phyloP scores from a whole-genome alignment of 2,888 invertebrate genomes.

The Drosophila anomalata region DNA sequence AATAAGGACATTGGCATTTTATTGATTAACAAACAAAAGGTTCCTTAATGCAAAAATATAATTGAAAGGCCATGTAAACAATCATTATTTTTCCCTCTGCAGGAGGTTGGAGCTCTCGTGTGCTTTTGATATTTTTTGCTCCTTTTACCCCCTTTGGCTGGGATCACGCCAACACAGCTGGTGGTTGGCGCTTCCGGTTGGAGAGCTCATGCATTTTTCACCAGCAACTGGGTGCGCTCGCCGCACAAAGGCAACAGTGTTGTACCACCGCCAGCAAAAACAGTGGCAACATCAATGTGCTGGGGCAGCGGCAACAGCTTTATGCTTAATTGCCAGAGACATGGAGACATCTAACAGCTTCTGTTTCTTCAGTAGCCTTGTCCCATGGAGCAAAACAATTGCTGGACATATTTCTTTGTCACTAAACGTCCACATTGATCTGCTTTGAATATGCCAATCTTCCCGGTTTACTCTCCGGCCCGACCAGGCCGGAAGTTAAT shows the following conservation, averaged over 20 bases:
- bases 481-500: slow-evolving; percentile 45
- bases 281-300: slow-evolving; percentile 44
- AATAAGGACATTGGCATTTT: too few relatives aligned
- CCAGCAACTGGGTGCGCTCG: slow-evolving; percentile 25
- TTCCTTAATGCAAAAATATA: too few relatives aligned
- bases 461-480: slow-evolving; percentile 21
- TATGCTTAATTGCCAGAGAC: slow-evolving; percentile 67
- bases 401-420: slow-evolving; percentile 31
- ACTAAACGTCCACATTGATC: slow-evolving; percentile 26
- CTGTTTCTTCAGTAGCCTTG: not conserved
- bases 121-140: slow-evolving; percentile 17
- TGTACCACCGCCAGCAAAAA: slow-evolving; percentile 11
- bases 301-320: slow-evolving; percentile 53
- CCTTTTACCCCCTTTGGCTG: slow-evolving; percentile 45
- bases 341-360: slow-evolving; percentile 15
- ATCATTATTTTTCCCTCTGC: slow-evolving; percentile 8
- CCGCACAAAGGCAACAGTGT: slow-evolving; percentile 27
- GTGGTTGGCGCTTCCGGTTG: slow-evolving; percentile 59
- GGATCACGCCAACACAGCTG: slow-evolving; percentile 59
- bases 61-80: not conserved
- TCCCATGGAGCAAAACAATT: slow-evolving; percentile 16
- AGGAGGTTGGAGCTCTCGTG: not conserved
- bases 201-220: slow-evolving; percentile 70
- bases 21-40: too few relatives aligned
- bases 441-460: slow-evolving; percentile 44